Evolutionary conservation across 2,888 invertebrate genomes (phyloP).

Genomic region (Serripes groenlandicus): DNA sequence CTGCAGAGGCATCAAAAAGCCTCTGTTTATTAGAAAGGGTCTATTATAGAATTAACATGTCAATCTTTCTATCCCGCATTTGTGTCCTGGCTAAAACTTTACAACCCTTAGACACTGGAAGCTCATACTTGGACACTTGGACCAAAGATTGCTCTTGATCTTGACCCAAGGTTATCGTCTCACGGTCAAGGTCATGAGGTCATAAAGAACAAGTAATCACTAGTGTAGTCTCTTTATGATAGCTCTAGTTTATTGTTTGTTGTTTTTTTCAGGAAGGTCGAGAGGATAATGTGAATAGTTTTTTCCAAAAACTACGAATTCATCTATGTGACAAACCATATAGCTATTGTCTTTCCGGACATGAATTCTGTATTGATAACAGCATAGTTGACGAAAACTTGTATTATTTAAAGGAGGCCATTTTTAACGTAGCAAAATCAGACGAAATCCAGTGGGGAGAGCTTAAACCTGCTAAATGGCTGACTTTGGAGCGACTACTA

Average conservation of each 20-base stretch:
- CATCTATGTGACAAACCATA: not conserved
- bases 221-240: too few species aligned
- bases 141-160: too few species aligned
- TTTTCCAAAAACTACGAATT: not conserved
- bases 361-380: constrained; percentile 22
- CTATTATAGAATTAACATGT: too few species aligned
- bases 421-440: not conserved
- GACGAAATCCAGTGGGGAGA: not conserved
- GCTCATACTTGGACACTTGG: too few species aligned
- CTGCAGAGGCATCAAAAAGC: too few species aligned
- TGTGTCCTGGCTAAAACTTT: too few species aligned
- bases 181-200: too few species aligned
- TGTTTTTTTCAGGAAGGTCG: not conserved
- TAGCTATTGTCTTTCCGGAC: constrained; percentile 4
- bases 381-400: constrained; percentile 11
- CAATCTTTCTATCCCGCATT: too few species aligned
- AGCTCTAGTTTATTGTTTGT: too few species aligned
- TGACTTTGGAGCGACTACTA: constrained; percentile 28
- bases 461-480: constrained; percentile 30
- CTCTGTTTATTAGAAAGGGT: too few species aligned
- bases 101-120: too few species aligned
- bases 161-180: too few species aligned
- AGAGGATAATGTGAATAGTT: not conserved
- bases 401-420: not conserved
- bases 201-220: not conserved